phyloP scores from a whole-genome alignment of 30 jellyfish, hydroid and myxozoan species.

The Catostylus mosaicus region DNA sequence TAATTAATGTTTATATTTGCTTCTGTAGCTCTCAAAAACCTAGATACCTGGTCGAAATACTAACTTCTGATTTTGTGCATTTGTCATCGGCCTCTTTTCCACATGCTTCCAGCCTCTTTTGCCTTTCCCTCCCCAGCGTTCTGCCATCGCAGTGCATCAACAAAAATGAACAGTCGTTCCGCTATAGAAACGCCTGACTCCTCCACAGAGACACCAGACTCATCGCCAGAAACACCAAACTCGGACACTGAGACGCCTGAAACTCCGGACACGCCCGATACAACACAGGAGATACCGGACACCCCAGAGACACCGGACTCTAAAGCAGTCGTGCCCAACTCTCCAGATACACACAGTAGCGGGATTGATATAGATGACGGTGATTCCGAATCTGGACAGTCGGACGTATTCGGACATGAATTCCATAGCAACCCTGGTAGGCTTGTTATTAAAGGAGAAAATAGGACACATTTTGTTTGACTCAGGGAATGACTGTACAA shows the following conservation, averaged over 20 bases:
- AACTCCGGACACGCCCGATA: conserved; percentile 72
- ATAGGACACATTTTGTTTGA: conserved; percentile 12
- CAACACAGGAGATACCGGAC: conserved; percentile 60
- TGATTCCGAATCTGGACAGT: conserved; percentile 28
- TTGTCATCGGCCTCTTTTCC: neutral
- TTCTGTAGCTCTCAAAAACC: too few species aligned
- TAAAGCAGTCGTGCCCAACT: conserved; percentile 50
- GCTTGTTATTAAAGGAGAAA: conserved; percentile 52
- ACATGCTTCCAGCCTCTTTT: too few species aligned
- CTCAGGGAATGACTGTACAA: too few species aligned
- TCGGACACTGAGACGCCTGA: conserved; percentile 54
- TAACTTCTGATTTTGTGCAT: neutral
- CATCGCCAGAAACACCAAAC: conserved; percentile 64
- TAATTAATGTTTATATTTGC: too few species aligned
- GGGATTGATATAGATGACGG: conserved; percentile 23
- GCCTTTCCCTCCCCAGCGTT: too few species aligned
- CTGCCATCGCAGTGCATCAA: neutral
- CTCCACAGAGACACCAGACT: conserved; percentile 65
- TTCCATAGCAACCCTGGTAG: conserved; percentile 45
- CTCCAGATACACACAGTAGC: conserved; percentile 16
- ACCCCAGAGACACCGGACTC: conserved; percentile 68
- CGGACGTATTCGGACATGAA: conserved; percentile 15
- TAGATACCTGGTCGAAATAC: too few species aligned
- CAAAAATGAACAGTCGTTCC: neutral
- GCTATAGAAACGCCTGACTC: conserved; percentile 58